Conservation (phyloP, 92 coral and sea anemone species). For the Porites cylindrica region DNA sequence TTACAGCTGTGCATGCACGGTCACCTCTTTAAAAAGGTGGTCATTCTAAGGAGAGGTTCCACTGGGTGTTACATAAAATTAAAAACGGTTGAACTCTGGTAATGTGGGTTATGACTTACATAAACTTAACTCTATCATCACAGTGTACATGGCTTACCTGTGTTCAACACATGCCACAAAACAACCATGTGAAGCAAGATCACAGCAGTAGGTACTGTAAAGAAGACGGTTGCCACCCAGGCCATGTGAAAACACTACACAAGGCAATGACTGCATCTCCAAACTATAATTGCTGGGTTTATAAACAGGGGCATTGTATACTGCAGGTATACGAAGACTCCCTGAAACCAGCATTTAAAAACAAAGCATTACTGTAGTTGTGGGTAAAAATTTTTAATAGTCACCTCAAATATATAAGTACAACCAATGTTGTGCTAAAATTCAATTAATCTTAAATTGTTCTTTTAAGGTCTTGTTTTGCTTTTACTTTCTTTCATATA, state of each 20-base stretch:
- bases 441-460: no score
- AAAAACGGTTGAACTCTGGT: no score
- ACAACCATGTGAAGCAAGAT: constrained; percentile 96
- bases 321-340: constrained; percentile 74
- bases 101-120: no score
- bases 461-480: no score
- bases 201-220: constrained; percentile 87
- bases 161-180: constrained; percentile 94
- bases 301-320: constrained; percentile 76
- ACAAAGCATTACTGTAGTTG: background rate
- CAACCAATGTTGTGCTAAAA: no score
- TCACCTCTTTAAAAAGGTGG: no score
- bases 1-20: no score
- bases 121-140: background rate
- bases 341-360: constrained; percentile 43
- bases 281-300: background rate
- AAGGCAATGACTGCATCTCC: constrained; percentile 68
- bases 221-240: constrained; percentile 87
- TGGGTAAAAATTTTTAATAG: background rate
- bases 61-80: no score
- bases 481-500: no score
- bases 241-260: constrained; percentile 95
- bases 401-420: background rate
- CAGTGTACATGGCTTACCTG: constrained; percentile 62
- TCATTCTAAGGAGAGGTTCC: no score